Percentiles rank a stretch among this genome's conserved stretches.
These are phyloP conservation scores for Nicator chloris DNA, from an alignment of 2,113 vertebrate species.

Conservation along the genomic window DNA sequence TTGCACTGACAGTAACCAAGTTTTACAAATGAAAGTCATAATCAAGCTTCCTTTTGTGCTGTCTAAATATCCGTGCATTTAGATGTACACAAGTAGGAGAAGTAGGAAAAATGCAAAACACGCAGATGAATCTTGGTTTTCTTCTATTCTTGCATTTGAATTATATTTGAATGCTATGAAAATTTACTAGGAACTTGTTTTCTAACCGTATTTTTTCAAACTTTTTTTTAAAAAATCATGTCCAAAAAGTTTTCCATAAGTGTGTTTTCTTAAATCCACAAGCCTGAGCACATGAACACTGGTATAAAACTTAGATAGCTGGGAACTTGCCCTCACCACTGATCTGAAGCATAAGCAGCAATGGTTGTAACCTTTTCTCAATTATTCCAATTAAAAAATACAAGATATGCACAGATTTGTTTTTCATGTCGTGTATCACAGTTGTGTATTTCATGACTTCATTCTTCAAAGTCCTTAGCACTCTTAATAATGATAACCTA, in stretches of 20 bases:
- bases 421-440: background rate
- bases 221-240: background rate
- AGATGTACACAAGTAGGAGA: background rate
- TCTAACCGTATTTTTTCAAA: background rate
- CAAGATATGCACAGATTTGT: background rate
- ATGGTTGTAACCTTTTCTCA: background rate
- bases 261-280: background rate
- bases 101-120: background rate
- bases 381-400: background rate
- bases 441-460: background rate
- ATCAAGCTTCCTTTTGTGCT: background rate
- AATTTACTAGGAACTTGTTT: background rate
- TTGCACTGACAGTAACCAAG: background rate
- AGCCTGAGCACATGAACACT: background rate
- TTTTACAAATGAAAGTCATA: background rate
- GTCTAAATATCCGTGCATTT: background rate
- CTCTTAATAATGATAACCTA: background rate
- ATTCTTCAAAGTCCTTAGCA: background rate
- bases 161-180: background rate
- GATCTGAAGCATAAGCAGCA: background rate
- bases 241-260: background rate
- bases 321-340: background rate
- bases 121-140: background rate
- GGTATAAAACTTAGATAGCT: background rate
- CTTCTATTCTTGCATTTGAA: background rate